phyloP scores from a whole-genome alignment of 2,797 vertebrate species.

The Semotilus atromaculatus region DNA sequence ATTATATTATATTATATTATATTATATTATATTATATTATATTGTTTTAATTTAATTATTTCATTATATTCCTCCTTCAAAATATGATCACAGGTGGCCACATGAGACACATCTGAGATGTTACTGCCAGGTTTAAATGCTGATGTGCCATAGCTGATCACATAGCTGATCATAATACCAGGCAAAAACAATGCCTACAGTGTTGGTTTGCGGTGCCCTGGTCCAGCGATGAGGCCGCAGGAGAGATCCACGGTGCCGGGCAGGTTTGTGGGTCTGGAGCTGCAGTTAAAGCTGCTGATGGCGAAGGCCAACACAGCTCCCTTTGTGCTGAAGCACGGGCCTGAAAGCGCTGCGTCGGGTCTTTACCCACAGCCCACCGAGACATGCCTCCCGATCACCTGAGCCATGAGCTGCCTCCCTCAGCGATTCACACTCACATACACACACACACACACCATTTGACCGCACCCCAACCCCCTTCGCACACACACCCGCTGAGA shows the following conservation, averaged over 20 bases:
- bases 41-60: too few relatives aligned
- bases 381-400: conserved; percentile 68
- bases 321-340: conserved; percentile 78
- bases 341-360: conserved; percentile 79
- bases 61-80: not conserved
- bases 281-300: conserved; percentile 77
- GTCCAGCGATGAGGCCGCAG: not conserved
- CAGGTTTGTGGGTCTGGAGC: conserved; percentile 33
- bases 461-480: conserved; percentile 53
- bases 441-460: conserved; percentile 42
- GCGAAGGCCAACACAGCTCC: conserved; percentile 71
- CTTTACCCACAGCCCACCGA: conserved; percentile 60
- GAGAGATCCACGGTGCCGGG: conserved; percentile 14
- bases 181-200: not conserved
- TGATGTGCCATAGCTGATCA: not conserved
- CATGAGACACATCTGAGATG: not conserved
- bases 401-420: conserved; percentile 68
- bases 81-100: not conserved
- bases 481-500: conserved; percentile 48
- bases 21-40: too few relatives aligned
- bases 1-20: too few relatives aligned
- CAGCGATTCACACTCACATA: conserved; percentile 65
- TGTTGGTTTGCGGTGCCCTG: not conserved
- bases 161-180: not conserved
- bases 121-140: not conserved